A percentile compares a stretch with the other conserved stretches of the same genome.
These are phyloP conservation scores for Drosophila sturtevanti DNA, from an alignment of 1,140 invertebrate genomes.

Conservation along the genomic window DNA sequence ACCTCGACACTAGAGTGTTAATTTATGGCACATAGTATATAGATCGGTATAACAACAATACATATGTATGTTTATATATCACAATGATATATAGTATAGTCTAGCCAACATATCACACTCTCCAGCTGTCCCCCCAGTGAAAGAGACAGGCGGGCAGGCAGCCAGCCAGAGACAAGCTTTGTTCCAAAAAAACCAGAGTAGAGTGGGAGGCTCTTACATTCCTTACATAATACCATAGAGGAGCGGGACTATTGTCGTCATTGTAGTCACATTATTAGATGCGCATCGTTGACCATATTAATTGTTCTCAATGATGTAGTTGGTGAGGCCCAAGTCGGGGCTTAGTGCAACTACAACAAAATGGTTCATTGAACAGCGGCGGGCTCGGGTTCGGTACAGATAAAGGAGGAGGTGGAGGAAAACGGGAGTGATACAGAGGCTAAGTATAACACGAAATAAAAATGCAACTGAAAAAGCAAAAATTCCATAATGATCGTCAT, in stretches of 20 bases:
- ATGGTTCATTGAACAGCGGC: conserved; percentile 68
- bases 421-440: not conserved
- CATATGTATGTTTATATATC: conserved; percentile 40
- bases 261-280: conserved; percentile 79
- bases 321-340: conserved; percentile 36
- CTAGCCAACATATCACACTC: conserved; percentile 60
- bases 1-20: conserved; percentile 51
- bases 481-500: conserved; percentile 51
- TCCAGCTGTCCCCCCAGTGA: conserved; percentile 44
- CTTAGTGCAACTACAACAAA: conserved; percentile 39
- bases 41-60: conserved; percentile 25
- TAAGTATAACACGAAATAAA: conserved; percentile 6
- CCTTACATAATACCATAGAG: conserved; percentile 42
- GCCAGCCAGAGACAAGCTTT: not conserved
- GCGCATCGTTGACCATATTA: conserved; percentile 75
- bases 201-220: conserved; percentile 19
- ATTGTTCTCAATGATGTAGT: conserved; percentile 55
- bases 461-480: conserved; percentile 41
- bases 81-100: conserved; percentile 64
- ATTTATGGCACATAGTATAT: conserved; percentile 61
- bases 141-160: no score
- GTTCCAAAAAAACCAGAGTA: conserved; percentile 25
- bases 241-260: conserved; percentile 64
- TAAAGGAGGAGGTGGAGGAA: not conserved
- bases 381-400: not conserved